A percentile compares a stretch with the other conserved stretches of the same genome.
Evolutionary conservation across 2,797 vertebrate genomes (phyloP).

Genomic region (Trematomus bernacchii): DNA sequence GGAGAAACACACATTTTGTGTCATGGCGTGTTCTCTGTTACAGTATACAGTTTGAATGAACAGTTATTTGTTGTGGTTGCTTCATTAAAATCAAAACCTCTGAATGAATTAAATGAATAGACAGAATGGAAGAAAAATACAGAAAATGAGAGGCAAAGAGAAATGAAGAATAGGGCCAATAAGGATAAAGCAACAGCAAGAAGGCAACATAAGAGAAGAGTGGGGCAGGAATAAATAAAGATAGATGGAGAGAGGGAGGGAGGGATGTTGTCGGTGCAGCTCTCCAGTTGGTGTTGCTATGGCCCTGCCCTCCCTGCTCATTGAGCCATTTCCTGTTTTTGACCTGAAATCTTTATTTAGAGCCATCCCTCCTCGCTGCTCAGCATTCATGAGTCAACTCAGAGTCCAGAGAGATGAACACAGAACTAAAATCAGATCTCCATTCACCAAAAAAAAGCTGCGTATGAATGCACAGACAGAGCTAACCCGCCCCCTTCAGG

Average conservation of each 20-base stretch:
- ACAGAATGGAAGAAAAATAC: not conserved
- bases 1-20: not conserved
- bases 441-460: constrained; percentile 53
- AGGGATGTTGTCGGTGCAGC: constrained; percentile 69
- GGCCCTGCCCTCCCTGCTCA: constrained; percentile 94
- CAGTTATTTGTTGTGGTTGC: not conserved
- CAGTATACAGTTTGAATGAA: not conserved
- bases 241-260: constrained; percentile 46
- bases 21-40: not conserved
- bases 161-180: not conserved
- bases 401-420: constrained; percentile 74
- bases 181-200: constrained; percentile 8
- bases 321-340: constrained; percentile 99
- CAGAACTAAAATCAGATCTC: constrained; percentile 65
- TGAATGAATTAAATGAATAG: not conserved
- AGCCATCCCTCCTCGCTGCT: constrained; percentile 90
- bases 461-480: constrained; percentile 2
- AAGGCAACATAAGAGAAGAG: constrained; percentile 55
- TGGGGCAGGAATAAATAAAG: constrained; percentile 60
- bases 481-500: constrained; percentile 31
- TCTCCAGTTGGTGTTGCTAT: constrained; percentile 89
- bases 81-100: constrained; percentile 5
- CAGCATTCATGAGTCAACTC: constrained; percentile 81
- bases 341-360: constrained; percentile 99
- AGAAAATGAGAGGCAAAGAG: not conserved